phyloP scores from a whole-genome alignment of 2,888 invertebrate species.

The Nomada lathburiana region DNA sequence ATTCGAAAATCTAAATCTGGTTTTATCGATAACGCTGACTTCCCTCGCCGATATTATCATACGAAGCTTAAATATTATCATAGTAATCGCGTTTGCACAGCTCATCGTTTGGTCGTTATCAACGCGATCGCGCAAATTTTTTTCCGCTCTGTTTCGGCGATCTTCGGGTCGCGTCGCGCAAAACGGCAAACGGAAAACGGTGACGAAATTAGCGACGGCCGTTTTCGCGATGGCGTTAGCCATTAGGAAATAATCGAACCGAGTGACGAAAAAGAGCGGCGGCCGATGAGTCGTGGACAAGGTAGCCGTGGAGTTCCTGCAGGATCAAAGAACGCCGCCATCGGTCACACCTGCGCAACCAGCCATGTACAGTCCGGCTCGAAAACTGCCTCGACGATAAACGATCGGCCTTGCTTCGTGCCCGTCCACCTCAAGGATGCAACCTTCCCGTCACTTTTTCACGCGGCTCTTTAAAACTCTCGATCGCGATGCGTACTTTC shows the following conservation, averaged over 20 bases:
- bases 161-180: conserved; percentile 1
- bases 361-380: conserved; percentile 78
- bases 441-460: conserved; percentile 3
- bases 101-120: conserved; percentile 26
- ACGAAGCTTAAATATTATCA: too few species aligned
- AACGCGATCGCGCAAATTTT: conserved; percentile 11
- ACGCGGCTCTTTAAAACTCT: conserved; percentile 1
- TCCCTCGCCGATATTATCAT: too few species aligned
- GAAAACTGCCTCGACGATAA: conserved; percentile 70
- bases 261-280: conserved; percentile 67
- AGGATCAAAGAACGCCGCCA: conserved; percentile 83
- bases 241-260: conserved; percentile 71
- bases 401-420: conserved; percentile 40
- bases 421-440: conserved; percentile 25
- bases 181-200: conserved; percentile 27
- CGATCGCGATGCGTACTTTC: too few species aligned
- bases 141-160: conserved; percentile 4
- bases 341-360: conserved; percentile 84
- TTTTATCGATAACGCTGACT: too few species aligned
- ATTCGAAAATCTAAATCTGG: too few species aligned
- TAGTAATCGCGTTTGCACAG: conserved; percentile 15
- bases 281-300: conserved; percentile 78
- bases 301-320: conserved; percentile 80
- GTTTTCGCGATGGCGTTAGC: conserved; percentile 71
- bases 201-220: conserved; percentile 47